These are phyloP conservation scores for Eospalax fontanierii DNA, from an alignment of 2,797 vertebrate species.

Conservation along the genomic window DNA sequence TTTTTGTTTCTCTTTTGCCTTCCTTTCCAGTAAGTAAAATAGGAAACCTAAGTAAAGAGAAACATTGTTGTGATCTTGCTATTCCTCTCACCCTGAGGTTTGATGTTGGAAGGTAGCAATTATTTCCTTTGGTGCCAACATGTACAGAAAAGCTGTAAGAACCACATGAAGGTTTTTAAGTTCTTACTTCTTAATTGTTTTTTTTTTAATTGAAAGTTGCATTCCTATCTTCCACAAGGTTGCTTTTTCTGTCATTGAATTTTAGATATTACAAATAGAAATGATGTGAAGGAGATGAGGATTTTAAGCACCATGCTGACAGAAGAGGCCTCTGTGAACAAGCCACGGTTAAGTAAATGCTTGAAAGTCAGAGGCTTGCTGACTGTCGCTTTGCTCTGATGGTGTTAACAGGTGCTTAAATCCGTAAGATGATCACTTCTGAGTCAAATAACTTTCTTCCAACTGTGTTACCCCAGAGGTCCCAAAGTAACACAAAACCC, in stretches of 20 bases:
- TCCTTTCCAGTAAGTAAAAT: neutral
- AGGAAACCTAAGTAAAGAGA: neutral
- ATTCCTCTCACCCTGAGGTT: neutral
- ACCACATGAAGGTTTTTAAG: neutral
- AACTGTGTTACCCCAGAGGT: neutral
- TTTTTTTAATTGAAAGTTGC: neutral
- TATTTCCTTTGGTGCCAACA: neutral
- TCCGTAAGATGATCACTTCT: conserved; percentile 42
- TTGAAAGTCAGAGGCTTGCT: neutral
- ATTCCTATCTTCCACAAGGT: neutral
- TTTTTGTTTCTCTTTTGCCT: neutral
- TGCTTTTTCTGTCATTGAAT: neutral
- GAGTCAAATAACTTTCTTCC: neutral
- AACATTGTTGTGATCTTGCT: neutral
- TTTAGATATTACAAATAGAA: conserved; percentile 1
- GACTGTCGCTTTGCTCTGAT: neutral
- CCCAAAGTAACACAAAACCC: neutral
- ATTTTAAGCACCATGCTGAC: neutral
- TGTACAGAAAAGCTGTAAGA: neutral
- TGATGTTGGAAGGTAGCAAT: neutral
- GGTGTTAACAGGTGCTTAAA: neutral
- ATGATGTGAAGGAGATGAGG: neutral
- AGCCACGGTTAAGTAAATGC: neutral
- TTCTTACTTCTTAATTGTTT: neutral
- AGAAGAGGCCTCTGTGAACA: neutral